These are phyloP conservation scores for Rhyzopertha dominica DNA, from an alignment of 1,140 invertebrate genomes.

Conservation along the genomic window DNA sequence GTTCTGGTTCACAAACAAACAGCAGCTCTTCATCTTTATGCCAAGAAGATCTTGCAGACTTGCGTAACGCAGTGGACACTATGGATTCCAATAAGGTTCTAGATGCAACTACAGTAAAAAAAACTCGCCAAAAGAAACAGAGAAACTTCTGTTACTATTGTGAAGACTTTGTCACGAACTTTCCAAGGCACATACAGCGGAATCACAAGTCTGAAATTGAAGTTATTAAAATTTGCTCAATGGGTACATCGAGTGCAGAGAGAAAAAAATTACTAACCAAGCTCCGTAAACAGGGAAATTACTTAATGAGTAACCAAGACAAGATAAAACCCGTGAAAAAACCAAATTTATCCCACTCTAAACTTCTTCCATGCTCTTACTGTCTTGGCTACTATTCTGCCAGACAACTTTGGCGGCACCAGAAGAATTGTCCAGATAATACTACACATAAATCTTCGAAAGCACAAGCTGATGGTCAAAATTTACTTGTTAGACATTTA, in stretches of 20 bases:
- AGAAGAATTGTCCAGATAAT: slow-evolving; percentile 2
- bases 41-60: no score
- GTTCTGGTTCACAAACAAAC: no score
- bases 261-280: slow-evolving; percentile 12
- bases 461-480: slow-evolving; percentile 9
- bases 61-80: no score
- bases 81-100: no score
- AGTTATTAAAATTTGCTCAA: slow-evolving; percentile 15
- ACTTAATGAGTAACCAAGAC: slow-evolving; percentile 4
- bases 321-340: neutral
- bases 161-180: slow-evolving; percentile 14
- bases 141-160: slow-evolving; percentile 24
- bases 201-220: slow-evolving; percentile 14
- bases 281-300: slow-evolving; percentile 18
- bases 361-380: neutral
- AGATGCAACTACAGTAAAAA: no score
- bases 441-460: neutral
- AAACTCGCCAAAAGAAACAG: no score
- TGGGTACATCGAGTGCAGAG: slow-evolving; percentile 3
- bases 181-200: slow-evolving; percentile 16
- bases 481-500: slow-evolving; percentile 9
- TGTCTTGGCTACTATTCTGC: slow-evolving; percentile 10
- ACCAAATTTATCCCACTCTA: neutral
- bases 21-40: no score
- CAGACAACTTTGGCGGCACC: slow-evolving; percentile 8